Evolutionary conservation across 2,888 invertebrate species (phyloP), one percentile per base, ranked within the genome.

Genomic region (Trichogramma evanescens): DNA sequence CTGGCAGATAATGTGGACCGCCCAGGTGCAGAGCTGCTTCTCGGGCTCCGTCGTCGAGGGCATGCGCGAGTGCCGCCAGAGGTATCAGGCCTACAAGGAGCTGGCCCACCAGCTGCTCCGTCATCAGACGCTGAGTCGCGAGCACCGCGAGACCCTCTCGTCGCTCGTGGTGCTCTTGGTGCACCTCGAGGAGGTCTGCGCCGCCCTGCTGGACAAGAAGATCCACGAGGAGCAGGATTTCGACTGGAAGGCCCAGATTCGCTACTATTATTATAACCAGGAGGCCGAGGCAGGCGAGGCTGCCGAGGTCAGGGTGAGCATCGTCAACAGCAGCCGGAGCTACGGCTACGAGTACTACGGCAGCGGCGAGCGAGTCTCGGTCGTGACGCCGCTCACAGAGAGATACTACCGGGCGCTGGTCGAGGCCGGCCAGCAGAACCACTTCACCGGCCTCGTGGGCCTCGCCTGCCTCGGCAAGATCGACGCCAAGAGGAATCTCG

Each of bases 1-100:
- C 8, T 79, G 84, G 3, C 84, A 84, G 74, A 82, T 88, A 50
- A 83, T 82, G 67, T 89, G 89, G 89, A 88, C 89, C 0, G 72
- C 77, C 1, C 82, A 83, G 66, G 82, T 88, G 10, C 84, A 87
- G 55, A 76, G 78, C 9, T 80, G 80, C 44, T 80, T 85, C 10
- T 50, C 63, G 5, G 66, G 71, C 9, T 70, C 69, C 1, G 74
- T 78, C 4, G 65, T 71, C 1, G 67, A 69, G 54, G 76, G 80
- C 1, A 76, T 86, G 65, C 69, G 72, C 40, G 76, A 78, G 7
- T 82, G 82, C 66, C 78, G 80, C 55, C 70, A 77, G 4, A 74
- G 74, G 49, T 72, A 83, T 3, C 72, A 72, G n/a, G 71, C 70
- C 7, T 83, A 86, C 67, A 74, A 86, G 13, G 78, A 77, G 9